Base-by-base conservation (phyloP, 2,888 invertebrate genomes). In the Rhagonycha fulva region DNA sequence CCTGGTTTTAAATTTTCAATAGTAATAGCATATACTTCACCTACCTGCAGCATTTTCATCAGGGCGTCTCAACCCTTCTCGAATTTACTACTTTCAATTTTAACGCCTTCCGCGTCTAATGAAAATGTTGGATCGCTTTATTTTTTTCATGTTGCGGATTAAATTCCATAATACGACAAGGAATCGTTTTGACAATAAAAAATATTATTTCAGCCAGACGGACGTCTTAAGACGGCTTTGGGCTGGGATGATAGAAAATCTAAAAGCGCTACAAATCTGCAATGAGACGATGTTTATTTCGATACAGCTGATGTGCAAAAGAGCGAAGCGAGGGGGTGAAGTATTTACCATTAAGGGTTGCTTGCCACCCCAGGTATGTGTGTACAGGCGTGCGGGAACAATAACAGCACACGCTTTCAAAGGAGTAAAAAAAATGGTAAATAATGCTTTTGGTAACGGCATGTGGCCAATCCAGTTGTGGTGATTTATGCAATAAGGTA, bases 291-390 rank as follows among this genome's bases (percentile, higher is more conserved):
- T 84, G 84, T 85, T 85, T 85, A 83, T 84, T 47, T 82, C 80
- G 76, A 81, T 79, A 83, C 86, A 86, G 86, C 86, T 86, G 86
- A 86, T 85, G 86, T 85, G 85, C 85, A 84, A 84, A 85, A 84
- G 76, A 78, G 79, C 76, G 79, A 76, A 68, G 78, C 79, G 81
- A 79, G 81, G 80, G 80, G 80, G 79, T 76, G 81, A 79, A 78
- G 69, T 76, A 78, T 77, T 76, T 77, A 75, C 80, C 70, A 80
- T 80, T 82, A 80, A 82, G 83, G 83, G 84, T 77, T 77, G 78
- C 79, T 76, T 76, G 80, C 79, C 78, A 79, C 78, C 74, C 76
- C 77, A 79, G 76, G 76, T 66, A 23, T 78, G 77, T 79, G 74
- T 78, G 77, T 77, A 81, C 81, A 81, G 80, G 80, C 78, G 80